These are phyloP conservation scores for Patagioenas fasciata DNA, from an alignment of 2,113 vertebrate species.

Conservation along the genomic window DNA sequence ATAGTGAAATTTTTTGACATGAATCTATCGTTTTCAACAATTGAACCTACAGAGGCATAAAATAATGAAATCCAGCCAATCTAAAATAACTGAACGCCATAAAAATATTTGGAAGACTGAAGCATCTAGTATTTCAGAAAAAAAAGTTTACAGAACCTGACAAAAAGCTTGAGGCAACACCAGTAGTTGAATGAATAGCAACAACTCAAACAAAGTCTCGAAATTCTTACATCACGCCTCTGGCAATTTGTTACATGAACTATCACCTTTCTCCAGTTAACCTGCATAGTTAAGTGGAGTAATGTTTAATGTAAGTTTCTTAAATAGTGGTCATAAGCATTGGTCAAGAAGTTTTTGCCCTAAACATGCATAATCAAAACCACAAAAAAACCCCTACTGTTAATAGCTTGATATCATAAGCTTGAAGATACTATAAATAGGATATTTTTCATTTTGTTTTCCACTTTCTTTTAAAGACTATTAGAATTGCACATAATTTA, in stretches of 20 bases:
- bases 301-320: neutral
- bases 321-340: neutral
- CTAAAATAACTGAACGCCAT: neutral
- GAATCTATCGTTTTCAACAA: neutral
- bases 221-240: neutral
- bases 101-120: neutral
- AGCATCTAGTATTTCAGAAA: neutral
- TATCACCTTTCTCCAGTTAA: neutral
- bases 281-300: rapidly evolving
- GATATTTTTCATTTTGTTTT: neutral
- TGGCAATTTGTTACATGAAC: neutral
- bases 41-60: neutral
- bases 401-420: neutral
- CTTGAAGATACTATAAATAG: neutral
- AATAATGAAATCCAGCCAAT: neutral
- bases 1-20: neutral
- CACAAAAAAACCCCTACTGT: rapidly evolving
- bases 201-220: neutral
- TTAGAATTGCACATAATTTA: neutral
- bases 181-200: neutral
- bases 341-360: neutral
- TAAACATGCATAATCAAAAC: neutral
- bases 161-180: neutral
- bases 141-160: neutral
- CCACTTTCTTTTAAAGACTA: neutral